Evolutionary conservation across 2,888 invertebrate genomes (phyloP), one percentile per base, ranked within the genome.

Genomic region (Drosophila mercatorum): DNA sequence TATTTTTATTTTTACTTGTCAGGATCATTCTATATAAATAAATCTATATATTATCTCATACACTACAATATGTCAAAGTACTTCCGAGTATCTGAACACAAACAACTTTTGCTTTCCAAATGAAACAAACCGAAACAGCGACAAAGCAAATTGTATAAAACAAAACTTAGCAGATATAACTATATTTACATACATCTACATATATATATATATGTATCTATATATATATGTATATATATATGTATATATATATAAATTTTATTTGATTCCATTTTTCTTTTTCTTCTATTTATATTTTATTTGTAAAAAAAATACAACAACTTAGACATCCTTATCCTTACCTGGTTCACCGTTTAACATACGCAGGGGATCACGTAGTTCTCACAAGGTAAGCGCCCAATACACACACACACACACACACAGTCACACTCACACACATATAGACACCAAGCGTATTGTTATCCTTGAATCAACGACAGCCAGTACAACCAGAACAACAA

Each of bases 341-440:
- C 98, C 98, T 91, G 98, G 98, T 90, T 98, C 98, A 88, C 98
- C 98, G 89, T 98, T 98, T 95, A 97, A 97, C 94, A 94, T 96
- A 90, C 96, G 98, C 76, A 95, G 98, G 86, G 97, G 97, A 83
- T 97, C 97, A 90, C 95, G 97, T 86, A 97, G 97, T 83, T 98
- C 97, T 90, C 98, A 98, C 93, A 97, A 93, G 92, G 93, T 93
- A 92, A 91, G 91, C 88, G 81, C 71, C 84, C 81, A 72, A 79
- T 58, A 57, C 41, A 75, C 40, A 64, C 49, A 44, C 28, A 51
- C 46, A 40, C 40, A 71, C 57, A 46, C 49, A 43, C 46, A 46
- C 47, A 14, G 3, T 36, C 36, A 36, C 64, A 26, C 60, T 51
- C 47, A 43, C 17, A 43, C 55, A 55, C 44, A 26, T 17, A 17